phyloP scores from a whole-genome alignment of 2,113 vertebrate genomes.

The Eptatretus burgeri region DNA sequence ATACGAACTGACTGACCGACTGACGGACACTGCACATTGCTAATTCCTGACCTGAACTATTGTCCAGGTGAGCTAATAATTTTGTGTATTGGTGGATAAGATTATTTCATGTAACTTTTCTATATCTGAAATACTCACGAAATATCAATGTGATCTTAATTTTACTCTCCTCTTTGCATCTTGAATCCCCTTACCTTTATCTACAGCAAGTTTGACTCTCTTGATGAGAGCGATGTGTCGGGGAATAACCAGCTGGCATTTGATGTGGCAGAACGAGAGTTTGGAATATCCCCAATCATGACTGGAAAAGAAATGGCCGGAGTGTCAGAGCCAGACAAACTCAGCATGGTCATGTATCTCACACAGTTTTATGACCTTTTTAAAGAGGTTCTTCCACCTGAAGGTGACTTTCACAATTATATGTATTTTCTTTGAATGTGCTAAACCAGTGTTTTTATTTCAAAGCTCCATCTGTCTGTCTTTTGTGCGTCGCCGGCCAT shows the following conservation, averaged over 20 bases:
- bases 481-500: rapidly evolving
- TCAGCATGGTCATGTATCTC: conserved; percentile 98
- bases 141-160: conserved; percentile 7
- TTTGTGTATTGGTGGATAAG: no score
- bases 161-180: conserved; percentile 9
- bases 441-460: no score
- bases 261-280: conserved; percentile 62
- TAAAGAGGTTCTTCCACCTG: conserved; percentile 54
- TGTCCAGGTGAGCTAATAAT: no score
- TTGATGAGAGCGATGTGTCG: conserved; percentile 57
- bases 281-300: conserved; percentile 90
- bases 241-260: conserved; percentile 78
- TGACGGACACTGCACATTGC: no score
- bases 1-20: no score
- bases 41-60: no score
- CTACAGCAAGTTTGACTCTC: conserved; percentile 49
- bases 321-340: conserved; percentile 71
- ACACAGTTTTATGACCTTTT: conserved; percentile 99
- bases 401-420: conserved; percentile 26
- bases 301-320: conserved; percentile 89
- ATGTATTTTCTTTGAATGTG: background rate
- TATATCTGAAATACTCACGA: no score
- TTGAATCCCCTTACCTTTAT: background rate
- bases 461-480: background rate
- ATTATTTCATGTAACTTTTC: no score